Conservation (phyloP, 2,113 vertebrate species). For the Bolborhynchus lineola region DNA sequence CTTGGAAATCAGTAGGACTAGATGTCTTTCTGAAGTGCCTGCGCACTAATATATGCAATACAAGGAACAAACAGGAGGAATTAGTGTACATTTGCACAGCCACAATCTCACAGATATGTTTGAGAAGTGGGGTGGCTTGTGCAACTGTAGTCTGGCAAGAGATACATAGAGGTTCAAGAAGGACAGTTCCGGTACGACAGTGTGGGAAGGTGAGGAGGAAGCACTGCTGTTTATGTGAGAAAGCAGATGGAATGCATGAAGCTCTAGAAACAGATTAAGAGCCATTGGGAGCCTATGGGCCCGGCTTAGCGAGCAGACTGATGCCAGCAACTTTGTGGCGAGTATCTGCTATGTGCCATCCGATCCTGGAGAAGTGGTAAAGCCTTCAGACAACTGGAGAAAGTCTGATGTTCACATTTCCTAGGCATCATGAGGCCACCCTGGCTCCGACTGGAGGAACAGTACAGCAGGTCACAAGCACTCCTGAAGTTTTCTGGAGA, state of each 20-base stretch:
- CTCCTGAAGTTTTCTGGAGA: not conserved
- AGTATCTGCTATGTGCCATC: not conserved
- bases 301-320: not conserved
- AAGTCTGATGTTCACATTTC: not conserved
- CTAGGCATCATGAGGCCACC: not conserved
- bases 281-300: not conserved
- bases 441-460: not conserved
- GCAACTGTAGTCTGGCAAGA: not conserved
- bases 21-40: not conserved
- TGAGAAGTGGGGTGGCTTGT: not conserved
- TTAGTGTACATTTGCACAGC: not conserved
- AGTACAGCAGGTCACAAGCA: not conserved
- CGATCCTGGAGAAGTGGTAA: not conserved
- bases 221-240: not conserved
- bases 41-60: no score
- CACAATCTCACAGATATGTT: not conserved
- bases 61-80: not conserved
- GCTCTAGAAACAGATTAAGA: not conserved
- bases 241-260: not conserved
- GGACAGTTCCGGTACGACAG: not conserved
- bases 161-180: not conserved
- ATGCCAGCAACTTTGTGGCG: accelerated
- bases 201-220: not conserved
- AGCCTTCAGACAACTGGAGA: not conserved
- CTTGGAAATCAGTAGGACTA: not conserved